A percentile compares a stretch with the other conserved stretches of the same genome.
These are phyloP conservation scores for Tinamus major DNA, from an alignment of 2,797 vertebrate species.

Conservation along the genomic window DNA sequence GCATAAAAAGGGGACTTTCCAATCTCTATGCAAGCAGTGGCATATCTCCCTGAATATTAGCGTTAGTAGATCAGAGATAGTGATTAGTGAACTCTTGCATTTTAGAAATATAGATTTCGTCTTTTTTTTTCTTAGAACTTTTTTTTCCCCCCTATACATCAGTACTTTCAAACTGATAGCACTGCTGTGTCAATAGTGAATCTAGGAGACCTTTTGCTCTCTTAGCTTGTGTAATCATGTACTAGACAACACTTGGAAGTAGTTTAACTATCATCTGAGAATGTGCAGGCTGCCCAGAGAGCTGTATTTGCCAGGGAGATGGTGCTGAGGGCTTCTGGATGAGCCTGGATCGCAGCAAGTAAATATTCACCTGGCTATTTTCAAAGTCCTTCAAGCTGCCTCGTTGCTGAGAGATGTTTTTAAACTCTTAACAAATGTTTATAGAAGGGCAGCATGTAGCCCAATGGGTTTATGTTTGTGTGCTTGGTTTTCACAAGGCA, in stretches of 20 bases:
- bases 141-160: not conserved
- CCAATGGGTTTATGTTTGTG: not conserved
- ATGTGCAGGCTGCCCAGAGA: not conserved
- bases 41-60: not conserved
- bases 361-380: not conserved
- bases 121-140: not conserved
- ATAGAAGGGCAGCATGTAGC: not conserved
- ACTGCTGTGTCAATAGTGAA: not conserved
- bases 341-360: not conserved
- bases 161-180: rapidly evolving
- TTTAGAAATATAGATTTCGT: not conserved
- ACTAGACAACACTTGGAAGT: not conserved
- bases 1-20: not conserved
- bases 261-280: not conserved
- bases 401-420: not conserved
- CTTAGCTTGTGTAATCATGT: rapidly evolving
- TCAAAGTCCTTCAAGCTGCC: not conserved
- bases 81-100: too few relatives aligned
- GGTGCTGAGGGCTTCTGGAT: not conserved
- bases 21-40: not conserved
- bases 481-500: not conserved
- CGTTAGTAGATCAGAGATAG: not conserved
- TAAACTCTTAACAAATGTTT: not conserved
- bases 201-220: not conserved
- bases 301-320: not conserved